A percentile compares a stretch with the other conserved stretches of the same genome.
Conservation (phyloP, 64 coral and sea anemone species). For the Porites australiensis region DNA sequence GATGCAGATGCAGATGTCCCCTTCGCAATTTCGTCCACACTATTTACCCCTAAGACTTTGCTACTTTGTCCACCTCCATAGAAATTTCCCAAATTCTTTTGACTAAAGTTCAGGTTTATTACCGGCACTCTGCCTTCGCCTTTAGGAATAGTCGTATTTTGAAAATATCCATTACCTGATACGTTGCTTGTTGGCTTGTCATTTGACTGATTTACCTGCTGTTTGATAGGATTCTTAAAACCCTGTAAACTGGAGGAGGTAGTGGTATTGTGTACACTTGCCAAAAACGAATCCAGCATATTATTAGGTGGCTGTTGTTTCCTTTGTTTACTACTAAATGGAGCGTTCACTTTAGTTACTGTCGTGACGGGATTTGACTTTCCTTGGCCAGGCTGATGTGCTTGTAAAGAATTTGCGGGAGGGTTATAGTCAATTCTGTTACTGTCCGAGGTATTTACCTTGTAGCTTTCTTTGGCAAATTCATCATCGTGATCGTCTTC, state of each 20-base stretch:
- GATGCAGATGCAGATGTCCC: too few relatives aligned
- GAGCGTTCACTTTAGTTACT: background rate
- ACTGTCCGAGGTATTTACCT: background rate
- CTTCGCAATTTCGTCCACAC: too few relatives aligned
- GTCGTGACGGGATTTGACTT: background rate
- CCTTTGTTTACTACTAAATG: background rate
- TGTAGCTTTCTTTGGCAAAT: too few relatives aligned
- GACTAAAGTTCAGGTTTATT: background rate
- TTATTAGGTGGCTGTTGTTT: background rate
- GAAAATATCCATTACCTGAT: background rate
- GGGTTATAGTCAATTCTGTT: background rate
- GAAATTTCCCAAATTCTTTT: background rate
- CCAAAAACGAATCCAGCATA: background rate
- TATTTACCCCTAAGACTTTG: background rate
- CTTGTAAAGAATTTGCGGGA: background rate
- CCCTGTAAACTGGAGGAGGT: background rate
- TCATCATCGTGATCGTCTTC: too few relatives aligned
- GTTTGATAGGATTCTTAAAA: background rate
- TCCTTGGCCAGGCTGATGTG: background rate
- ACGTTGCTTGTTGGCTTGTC: background rate
- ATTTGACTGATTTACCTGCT: background rate
- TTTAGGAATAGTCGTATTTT: background rate
- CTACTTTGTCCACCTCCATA: background rate
- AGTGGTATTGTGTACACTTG: background rate
- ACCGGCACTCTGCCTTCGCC: background rate